Base-by-base conservation (phyloP, 2,797 vertebrate genomes). In the Sebastes trivittatus region DNA sequence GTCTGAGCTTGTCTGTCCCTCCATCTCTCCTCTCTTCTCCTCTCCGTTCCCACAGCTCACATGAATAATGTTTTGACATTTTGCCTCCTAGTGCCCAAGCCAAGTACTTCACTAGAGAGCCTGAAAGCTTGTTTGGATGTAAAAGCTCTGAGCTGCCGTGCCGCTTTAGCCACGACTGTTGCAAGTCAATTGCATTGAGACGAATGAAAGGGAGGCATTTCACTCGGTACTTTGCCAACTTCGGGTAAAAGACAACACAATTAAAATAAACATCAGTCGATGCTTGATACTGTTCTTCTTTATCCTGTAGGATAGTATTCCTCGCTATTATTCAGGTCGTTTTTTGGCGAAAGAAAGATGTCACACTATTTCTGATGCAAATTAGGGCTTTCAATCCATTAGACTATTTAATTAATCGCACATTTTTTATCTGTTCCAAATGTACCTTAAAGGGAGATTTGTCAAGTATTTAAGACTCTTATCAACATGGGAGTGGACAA, bases 51-150 rank as follows among this genome's bases (percentile, higher is more conserved):
- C 49, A 38, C 62, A 14, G 34, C 79, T 77, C 22, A 30, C 72
- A 73, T 75, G 59, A 78, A 72, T 79, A 56, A 78, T 81, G 56
- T 77, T 90, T 83, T 79, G 76, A 86, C 79, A 77, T 83, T 88
- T 87, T 84, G 85, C 66, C 78, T 84, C 80, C 83, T 79, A 55
- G 81, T 87, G 82, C 72, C 59, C 66, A 78, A 84, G 77, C 80
- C 75, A 22, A 79, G 79, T 78, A 65, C 82, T 83, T 81, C 81
- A 87, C 70, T 52, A 0, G 23, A 82, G 59, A 79, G 74, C 73
- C 67, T 54, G 64, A 72, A 82, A 86, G 85, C 82, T 58, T 77
- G 75, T 85, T 80, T 75, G 75, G 82, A 49, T 34, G 59, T 62
- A 11, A 23, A 20, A 68, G 58, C 66, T 80, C 56, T 16, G 34